Conservation (phyloP, 2,888 invertebrate genomes). For the Agrotis exclamationis region DNA sequence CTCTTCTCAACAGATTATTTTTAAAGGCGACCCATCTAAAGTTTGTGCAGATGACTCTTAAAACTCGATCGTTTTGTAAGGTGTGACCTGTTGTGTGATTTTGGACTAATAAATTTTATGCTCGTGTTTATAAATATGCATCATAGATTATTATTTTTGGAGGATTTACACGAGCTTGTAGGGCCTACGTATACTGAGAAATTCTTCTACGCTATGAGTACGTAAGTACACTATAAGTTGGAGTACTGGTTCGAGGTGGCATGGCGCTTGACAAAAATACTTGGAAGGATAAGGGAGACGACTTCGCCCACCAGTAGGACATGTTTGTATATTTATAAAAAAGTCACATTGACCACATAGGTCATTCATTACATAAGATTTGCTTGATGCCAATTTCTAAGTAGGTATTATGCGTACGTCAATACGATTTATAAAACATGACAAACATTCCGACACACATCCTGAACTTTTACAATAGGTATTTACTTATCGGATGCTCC, state of each 20-base stretch:
- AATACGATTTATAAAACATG: not conserved
- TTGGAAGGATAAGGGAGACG: too few relatives aligned
- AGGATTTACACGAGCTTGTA: not conserved
- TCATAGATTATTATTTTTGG: slow-evolving; percentile 49
- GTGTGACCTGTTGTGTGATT: slow-evolving; percentile 68
- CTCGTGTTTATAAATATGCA: slow-evolving; percentile 53
- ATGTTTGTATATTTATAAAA: too few relatives aligned
- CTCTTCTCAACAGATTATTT: slow-evolving; percentile 86
- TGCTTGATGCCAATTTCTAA: not conserved
- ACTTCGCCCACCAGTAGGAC: too few relatives aligned
- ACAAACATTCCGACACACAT: not conserved
- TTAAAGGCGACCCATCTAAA: slow-evolving; percentile 77
- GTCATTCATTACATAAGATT: not conserved
- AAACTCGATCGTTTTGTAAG: slow-evolving; percentile 70
- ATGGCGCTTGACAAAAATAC: too few relatives aligned
- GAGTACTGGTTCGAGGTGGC: too few relatives aligned
- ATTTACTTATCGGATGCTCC: slow-evolving; percentile 21
- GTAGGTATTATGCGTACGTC: not conserved
- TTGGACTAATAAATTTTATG: slow-evolving; percentile 57
- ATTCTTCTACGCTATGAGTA: not conserved
- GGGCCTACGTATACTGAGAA: not conserved
- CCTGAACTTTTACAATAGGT: slow-evolving; percentile 17
- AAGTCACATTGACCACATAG: not conserved
- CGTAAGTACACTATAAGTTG: too few relatives aligned
- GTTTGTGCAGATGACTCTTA: slow-evolving; percentile 85